Conservation (phyloP, 2,888 invertebrate species). For the Lycocerus yunnanus region DNA sequence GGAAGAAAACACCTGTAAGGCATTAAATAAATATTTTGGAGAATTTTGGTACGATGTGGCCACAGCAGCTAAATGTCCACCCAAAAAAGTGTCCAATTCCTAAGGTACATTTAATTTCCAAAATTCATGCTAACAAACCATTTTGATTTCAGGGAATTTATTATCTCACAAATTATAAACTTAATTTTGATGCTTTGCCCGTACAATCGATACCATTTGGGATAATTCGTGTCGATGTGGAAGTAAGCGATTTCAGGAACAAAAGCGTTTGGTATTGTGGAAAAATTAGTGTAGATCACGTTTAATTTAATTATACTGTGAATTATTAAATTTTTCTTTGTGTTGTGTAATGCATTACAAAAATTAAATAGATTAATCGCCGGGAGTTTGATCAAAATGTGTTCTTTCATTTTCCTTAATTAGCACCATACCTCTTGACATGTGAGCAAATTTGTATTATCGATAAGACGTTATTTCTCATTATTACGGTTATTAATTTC, state of each 20-base stretch:
- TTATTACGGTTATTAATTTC: not conserved
- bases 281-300: not conserved
- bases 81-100: conserved; percentile 14
- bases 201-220: not conserved
- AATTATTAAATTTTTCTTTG: not conserved
- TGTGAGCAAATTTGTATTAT: not conserved
- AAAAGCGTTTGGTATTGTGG: not conserved
- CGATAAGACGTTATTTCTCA: not conserved
- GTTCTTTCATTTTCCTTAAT: not conserved
- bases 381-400: too few species aligned
- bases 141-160: conserved; percentile 22
- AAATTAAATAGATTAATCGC: not conserved
- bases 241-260: not conserved
- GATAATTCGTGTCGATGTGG: not conserved
- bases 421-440: not conserved
- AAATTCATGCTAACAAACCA: not conserved
- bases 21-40: conserved; percentile 11
- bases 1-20: not conserved
- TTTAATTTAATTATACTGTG: not conserved
- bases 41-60: conserved; percentile 7
- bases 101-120: not conserved
- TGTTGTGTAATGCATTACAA: not conserved
- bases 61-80: not conserved
- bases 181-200: conserved; percentile 9
- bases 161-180: conserved; percentile 16